Evolutionary conservation across 2,888 invertebrate genomes (phyloP).

Genomic region (Rhagium mordax): DNA sequence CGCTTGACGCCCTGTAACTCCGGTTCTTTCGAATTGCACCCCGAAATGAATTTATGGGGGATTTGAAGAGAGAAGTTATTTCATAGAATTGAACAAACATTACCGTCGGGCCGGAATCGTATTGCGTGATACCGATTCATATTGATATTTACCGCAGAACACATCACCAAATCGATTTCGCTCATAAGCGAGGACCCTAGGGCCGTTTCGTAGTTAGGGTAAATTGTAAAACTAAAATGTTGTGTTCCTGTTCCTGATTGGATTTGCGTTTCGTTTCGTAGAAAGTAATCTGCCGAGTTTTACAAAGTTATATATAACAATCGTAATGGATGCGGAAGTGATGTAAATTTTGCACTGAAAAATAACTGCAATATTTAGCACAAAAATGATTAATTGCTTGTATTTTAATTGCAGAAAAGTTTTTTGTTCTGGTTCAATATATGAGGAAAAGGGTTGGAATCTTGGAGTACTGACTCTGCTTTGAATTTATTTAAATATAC

Average conservation of each 20-base stretch:
- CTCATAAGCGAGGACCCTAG: not conserved
- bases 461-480: no score
- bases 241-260: not conserved
- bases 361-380: no score
- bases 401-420: no score
- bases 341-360: no score
- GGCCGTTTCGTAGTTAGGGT: not conserved
- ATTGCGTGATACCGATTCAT: conserved; percentile 33
- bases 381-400: no score
- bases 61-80: conserved; percentile 40
- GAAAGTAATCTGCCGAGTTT: not conserved
- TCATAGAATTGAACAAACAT: conserved; percentile 43
- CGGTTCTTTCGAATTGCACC: conserved; percentile 35
- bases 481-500: no score
- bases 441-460: no score
- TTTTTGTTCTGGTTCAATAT: no score
- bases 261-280: not conserved
- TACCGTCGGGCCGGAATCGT: conserved; percentile 30
- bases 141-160: conserved; percentile 47
- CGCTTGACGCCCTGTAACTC: not conserved
- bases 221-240: not conserved
- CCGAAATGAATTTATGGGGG: conserved; percentile 29
- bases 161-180: not conserved
- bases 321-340: not conserved
- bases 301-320: not conserved